Evolutionary conservation across 2,113 vertebrate species (phyloP).

Genomic region (Apaloderma vittatum): DNA sequence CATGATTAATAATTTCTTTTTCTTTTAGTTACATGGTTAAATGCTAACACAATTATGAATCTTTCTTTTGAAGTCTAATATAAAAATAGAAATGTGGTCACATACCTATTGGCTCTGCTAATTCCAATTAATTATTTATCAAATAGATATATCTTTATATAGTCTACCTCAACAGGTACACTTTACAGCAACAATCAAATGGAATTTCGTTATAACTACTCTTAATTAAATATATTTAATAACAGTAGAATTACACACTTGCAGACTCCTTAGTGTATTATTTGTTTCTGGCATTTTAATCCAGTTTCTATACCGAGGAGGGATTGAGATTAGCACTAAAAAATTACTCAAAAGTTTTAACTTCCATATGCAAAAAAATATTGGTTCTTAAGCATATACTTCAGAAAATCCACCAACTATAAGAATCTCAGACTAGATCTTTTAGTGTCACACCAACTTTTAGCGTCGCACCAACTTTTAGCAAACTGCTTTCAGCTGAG

Average conservation of each 20-base stretch:
- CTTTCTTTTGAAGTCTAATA: constrained; percentile 68
- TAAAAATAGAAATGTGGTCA: constrained; percentile 60
- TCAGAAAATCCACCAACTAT: neutral
- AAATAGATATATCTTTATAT: constrained; percentile 76
- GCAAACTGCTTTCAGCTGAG: too few species aligned
- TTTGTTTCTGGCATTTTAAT: neutral
- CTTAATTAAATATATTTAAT: constrained; percentile 65
- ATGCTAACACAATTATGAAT: constrained; percentile 72
- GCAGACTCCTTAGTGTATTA: neutral
- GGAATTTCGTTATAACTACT: constrained; percentile 52
- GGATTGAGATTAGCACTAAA: neutral
- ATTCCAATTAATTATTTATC: constrained; percentile 74
- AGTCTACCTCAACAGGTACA: constrained; percentile 69
- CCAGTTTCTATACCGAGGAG: neutral
- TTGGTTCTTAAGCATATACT: neutral
- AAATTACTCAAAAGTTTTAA: neutral
- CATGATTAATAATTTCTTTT: constrained; percentile 39
- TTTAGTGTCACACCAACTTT: fast-evolving
- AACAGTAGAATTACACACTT: constrained; percentile 2
- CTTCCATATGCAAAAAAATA: neutral
- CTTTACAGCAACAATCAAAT: constrained; percentile 46
- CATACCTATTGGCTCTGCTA: constrained; percentile 61
- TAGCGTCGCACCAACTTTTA: too few species aligned
- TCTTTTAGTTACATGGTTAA: constrained; percentile 67
- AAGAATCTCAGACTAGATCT: neutral